phyloP scores from a whole-genome alignment of 2,113 vertebrate species.

The Boulengeromyrus knoepffleri region DNA sequence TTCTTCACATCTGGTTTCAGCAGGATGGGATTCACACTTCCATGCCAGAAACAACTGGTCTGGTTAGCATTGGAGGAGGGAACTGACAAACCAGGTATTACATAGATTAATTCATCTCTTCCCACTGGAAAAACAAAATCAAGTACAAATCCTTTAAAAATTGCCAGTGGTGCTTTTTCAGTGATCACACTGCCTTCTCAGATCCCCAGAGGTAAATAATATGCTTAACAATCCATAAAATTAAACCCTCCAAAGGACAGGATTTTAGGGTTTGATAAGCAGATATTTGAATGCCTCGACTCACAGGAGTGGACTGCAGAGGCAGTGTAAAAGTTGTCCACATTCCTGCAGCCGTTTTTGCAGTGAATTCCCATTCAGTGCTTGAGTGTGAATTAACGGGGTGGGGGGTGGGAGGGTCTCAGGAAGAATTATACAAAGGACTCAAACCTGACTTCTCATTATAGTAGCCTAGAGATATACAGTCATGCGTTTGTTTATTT shows the following conservation, averaged over 20 bases:
- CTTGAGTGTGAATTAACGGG: background rate
- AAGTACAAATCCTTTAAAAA: background rate
- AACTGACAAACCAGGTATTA: background rate
- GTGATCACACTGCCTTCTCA: background rate
- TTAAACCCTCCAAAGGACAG: background rate
- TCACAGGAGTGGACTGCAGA: background rate
- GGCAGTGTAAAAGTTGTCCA: background rate
- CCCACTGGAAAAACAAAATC: background rate
- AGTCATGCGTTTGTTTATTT: background rate
- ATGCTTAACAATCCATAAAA: background rate
- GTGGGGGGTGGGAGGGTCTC: background rate
- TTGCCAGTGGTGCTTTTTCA: slow-evolving; percentile 5
- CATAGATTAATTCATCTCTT: background rate
- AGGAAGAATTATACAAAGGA: background rate
- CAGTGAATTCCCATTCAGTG: background rate
- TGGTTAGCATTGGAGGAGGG: background rate
- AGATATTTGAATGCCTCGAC: background rate
- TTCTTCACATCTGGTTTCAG: background rate
- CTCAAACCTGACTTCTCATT: background rate
- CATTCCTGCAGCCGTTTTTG: background rate
- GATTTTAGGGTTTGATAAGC: background rate
- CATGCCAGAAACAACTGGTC: slow-evolving; percentile 4
- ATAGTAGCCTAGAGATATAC: background rate
- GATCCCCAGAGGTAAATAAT: background rate
- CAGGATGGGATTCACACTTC: background rate